Evolutionary conservation across 2,888 invertebrate species (phyloP).

Genomic region (Pyralis farinalis): DNA sequence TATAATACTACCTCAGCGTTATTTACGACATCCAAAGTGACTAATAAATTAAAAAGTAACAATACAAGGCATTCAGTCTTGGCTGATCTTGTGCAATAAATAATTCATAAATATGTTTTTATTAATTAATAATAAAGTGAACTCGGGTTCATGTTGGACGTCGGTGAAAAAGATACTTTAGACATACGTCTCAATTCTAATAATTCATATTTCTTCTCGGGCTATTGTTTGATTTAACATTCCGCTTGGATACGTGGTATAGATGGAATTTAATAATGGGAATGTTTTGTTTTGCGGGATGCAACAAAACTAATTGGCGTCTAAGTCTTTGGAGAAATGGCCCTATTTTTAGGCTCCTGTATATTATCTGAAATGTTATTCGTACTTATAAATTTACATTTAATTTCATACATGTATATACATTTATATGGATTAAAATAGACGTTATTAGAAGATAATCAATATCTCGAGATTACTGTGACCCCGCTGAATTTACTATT

Average conservation of each 20-base stretch:
- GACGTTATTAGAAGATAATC: too few relatives aligned
- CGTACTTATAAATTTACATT: too few relatives aligned
- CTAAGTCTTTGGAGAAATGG: slow-evolving; percentile 39
- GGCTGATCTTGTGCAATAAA: slow-evolving; percentile 44
- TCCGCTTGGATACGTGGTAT: slow-evolving; percentile 40
- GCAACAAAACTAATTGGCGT: slow-evolving; percentile 56
- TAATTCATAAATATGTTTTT: slow-evolving; percentile 67
- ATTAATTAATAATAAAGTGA: slow-evolving; percentile 65
- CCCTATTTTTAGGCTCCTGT: slow-evolving; percentile 34
- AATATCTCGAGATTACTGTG: too few relatives aligned
- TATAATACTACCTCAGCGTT: slow-evolving; percentile 20
- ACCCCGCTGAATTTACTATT: too few relatives aligned
- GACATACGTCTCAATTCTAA: slow-evolving; percentile 56
- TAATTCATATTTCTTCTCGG: slow-evolving; percentile 61
- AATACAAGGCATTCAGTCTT: slow-evolving; percentile 43
- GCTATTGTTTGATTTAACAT: slow-evolving; percentile 55
- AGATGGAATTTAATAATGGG: slow-evolving; percentile 70
- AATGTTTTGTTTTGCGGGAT: slow-evolving; percentile 46
- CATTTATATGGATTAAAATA: too few relatives aligned
- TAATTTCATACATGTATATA: too few relatives aligned
- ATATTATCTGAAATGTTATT: too few relatives aligned
- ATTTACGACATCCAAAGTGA: slow-evolving; percentile 45
- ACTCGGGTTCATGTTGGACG: slow-evolving; percentile 32
- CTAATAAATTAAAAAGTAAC: slow-evolving; percentile 56
- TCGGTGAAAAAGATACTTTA: slow-evolving; percentile 31